Evolutionary conservation across 1,140 invertebrate species (phyloP), one percentile per base, ranked within the genome.

Genomic region (Globodera rostochiensis): DNA sequence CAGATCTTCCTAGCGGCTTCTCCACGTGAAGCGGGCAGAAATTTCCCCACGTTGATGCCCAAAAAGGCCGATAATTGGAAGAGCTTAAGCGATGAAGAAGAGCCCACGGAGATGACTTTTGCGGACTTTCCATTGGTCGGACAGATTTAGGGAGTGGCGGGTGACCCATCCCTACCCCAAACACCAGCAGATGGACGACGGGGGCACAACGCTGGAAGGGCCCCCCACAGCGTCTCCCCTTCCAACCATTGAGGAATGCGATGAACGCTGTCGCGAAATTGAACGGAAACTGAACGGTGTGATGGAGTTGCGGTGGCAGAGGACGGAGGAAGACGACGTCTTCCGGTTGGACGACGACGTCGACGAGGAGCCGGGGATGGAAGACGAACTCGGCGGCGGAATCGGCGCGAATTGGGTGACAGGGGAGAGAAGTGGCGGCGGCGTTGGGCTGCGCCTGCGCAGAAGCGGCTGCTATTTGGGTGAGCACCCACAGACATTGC

Each of bases 241-340:
- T 7, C 50, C 7, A 66, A 53, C 1, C 13, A 13, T 76, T 49
- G 60, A 71, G 7, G 49, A 79, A 64, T 80, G 79, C 73, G 79
- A 80, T n/a, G 49, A 70, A 13, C 46, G 45, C 15, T 80, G 79
- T 21, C 70, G 66, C 25, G 79, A 80, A 74, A 80, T 80, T 45
- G 74, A 80, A 57, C 57, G 49, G 2, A 80, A 80, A 74, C 74
- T 80, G 73, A 50, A 36, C 13, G 46, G n/a, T 13, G 79, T 71
- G 21, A n/a, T 78, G 64, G 25, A 69, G n/a, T 6, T 4, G 53
- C 9, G n/a, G 15, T 46, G 69, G 36, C 1, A 71, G 36, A 45
- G 5, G 25, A 19, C 25, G 6, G 11, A 47, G 25, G 50, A 15
- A 53, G n/a, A 60, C 64, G 50, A 60, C 45, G 21, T 8, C 13